phyloP scores from a whole-genome alignment of 2,797 vertebrate genomes.

The Cuculus canorus region DNA sequence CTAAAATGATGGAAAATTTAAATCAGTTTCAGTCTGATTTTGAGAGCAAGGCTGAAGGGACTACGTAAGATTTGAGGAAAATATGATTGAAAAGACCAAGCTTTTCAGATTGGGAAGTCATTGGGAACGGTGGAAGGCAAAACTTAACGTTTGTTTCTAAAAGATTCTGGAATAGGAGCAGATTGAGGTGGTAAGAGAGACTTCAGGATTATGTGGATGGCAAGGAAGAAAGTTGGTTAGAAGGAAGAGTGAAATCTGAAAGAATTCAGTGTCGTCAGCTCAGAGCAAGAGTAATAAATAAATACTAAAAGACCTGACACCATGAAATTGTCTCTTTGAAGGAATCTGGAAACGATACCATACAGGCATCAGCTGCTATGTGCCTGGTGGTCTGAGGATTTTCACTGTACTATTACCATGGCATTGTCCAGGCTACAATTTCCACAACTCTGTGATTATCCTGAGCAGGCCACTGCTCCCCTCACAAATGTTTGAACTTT shows the following conservation, averaged over 20 bases:
- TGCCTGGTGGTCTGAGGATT: not conserved
- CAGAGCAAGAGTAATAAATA: not conserved
- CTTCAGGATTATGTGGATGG: not conserved
- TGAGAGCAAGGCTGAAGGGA: not conserved
- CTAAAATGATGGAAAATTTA: not conserved
- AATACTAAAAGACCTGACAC: not conserved
- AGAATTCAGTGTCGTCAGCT: not conserved
- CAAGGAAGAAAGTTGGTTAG: not conserved
- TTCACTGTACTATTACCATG: not conserved
- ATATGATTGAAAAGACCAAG: not conserved
- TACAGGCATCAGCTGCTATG: not conserved
- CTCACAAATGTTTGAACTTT: not conserved
- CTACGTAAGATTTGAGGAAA: not conserved
- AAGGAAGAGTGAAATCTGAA: not conserved
- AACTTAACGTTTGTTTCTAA: not conserved
- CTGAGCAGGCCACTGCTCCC: not conserved
- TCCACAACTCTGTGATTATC: not conserved
- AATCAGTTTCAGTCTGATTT: not conserved
- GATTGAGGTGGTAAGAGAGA: not conserved
- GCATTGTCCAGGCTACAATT: not conserved
- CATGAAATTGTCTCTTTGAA: not conserved
- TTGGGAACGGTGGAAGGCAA: not conserved
- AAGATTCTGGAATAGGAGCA: not conserved
- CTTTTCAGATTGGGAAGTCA: not conserved
- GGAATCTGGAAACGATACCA: not conserved